Base-by-base conservation (phyloP, 2,797 vertebrate species). In the Poecile montanus region DNA sequence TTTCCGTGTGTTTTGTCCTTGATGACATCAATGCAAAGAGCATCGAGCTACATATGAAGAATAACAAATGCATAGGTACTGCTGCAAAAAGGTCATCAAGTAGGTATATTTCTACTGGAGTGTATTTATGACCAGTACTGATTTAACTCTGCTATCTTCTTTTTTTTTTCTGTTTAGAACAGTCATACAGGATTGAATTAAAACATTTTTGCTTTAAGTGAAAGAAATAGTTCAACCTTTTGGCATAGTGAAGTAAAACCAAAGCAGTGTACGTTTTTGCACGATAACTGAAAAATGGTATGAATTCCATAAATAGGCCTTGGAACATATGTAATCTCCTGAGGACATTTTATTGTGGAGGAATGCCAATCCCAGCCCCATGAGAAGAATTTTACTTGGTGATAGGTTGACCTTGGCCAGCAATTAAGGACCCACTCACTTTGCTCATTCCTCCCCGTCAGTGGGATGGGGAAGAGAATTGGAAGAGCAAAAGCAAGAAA, bases 391-490 rank as follows among this genome's bases (percentile, higher is more conserved):
- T 85, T 56, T n/a, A 12, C 36, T 50, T 56, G 53, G 30, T 73
- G 60, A 44, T 76, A 19, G 16, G 8, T 71, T 83, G 57, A 58
- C 25, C 20, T 25, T 50, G 32, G 32, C 25, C 40, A 27, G 40
- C 34, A 73, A 20, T 82, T 77, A 73, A 60, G 9, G 19, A 36
- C 19, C 26, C 12, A 26, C 25, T 19, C 18, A 26, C 26, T 61
- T 88, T 0, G 1, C 9, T 67, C 5, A 17, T 60, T 53, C 11
- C 11, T 25, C 27, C 14, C 10, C 0, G 0, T 29, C 15, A 65
- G 34, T 54, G 50, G 50, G 32, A 38, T 16, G 10, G 16, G 9
- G 23, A 10, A 66, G 48, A 83, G 23, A 84, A 63, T 0, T 66
- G 25, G 42, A 89, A 81, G 44, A 63, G 17, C 22, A 60, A 40